These are phyloP conservation scores for Tokudaia muenninki DNA, from an alignment of 2,797 vertebrate species.

Conservation along the genomic window DNA sequence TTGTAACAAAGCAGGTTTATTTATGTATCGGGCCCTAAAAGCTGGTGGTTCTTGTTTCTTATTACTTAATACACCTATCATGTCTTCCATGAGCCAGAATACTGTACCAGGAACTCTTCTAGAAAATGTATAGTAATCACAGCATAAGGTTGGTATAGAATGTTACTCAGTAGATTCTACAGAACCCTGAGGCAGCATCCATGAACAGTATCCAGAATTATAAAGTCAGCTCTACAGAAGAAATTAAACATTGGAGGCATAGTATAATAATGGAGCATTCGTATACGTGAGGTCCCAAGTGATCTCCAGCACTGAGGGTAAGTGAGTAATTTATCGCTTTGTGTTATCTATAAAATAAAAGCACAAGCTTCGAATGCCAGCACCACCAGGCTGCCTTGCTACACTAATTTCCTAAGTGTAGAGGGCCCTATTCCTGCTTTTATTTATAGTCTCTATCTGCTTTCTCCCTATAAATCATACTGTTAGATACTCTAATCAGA, in stretches of 20 bases:
- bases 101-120: not conserved
- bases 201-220: not conserved
- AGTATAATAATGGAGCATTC: no score
- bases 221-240: not conserved
- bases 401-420: not conserved
- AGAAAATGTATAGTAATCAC: not conserved
- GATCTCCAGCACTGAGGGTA: not conserved
- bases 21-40: not conserved
- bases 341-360: not conserved
- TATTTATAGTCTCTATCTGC: not conserved
- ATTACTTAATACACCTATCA: not conserved
- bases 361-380: not conserved
- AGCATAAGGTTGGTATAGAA: not conserved
- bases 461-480: not conserved
- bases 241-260: no score
- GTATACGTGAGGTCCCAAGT: not conserved
- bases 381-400: not conserved
- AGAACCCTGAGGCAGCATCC: not conserved
- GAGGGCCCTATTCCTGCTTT: not conserved
- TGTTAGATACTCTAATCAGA: not conserved
- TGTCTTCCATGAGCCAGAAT: not conserved
- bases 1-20: not conserved
- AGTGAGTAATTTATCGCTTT: not conserved
- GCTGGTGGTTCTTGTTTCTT: not conserved
- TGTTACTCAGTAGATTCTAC: not conserved